A percentile compares a stretch with the other conserved stretches of the same genome.
Conservation (phyloP, 2,888 invertebrate genomes). For the Rhimphoctona megacephalus region DNA sequence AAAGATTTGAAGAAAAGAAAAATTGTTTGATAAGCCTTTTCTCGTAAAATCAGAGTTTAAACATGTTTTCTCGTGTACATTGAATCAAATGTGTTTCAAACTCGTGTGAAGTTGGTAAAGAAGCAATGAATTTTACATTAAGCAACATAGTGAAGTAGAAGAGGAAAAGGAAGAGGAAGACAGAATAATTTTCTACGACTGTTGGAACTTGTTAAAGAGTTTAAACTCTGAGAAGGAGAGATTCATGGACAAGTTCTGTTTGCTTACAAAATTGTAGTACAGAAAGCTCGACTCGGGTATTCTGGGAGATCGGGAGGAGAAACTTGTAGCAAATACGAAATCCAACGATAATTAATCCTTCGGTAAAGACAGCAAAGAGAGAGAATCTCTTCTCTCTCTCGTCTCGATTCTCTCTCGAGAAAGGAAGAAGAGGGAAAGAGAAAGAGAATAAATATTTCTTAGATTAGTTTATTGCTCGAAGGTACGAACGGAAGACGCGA, state of each 20-base stretch:
- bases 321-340: constrained; percentile 43
- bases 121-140: constrained; percentile 25
- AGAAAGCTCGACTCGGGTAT: background rate
- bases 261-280: constrained; percentile 29
- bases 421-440: background rate
- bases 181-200: background rate
- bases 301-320: background rate
- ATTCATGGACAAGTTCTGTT: constrained; percentile 26
- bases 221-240: background rate
- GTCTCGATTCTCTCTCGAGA: too few relatives aligned
- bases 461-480: constrained; percentile 1
- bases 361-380: background rate
- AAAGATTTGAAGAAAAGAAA: background rate
- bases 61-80: background rate
- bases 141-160: constrained; percentile 8
- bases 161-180: background rate
- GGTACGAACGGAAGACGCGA: constrained; percentile 9
- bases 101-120: background rate
- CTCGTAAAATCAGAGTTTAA: background rate
- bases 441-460: background rate
- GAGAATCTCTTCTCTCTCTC: too few relatives aligned
- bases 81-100: constrained; percentile 9
- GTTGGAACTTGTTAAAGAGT: constrained; percentile 5
- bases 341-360: constrained; percentile 51
- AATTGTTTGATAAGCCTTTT: background rate